Conservation (phyloP, 2,113 vertebrate species). For the Excalfactoria chinensis region DNA sequence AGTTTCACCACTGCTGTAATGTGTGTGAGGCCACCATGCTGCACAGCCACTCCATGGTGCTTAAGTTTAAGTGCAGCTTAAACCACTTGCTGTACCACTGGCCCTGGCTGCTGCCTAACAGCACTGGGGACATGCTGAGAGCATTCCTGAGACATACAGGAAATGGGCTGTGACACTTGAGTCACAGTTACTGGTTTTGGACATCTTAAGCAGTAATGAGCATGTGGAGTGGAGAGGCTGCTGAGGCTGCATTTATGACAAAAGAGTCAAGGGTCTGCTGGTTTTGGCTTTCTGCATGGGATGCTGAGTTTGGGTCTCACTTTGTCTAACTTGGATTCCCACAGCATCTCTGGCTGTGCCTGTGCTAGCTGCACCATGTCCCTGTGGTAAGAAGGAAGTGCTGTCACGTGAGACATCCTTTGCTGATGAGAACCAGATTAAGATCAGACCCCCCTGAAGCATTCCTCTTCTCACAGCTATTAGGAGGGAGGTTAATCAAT, state of each 20-base stretch:
- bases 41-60: background rate
- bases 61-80: background rate
- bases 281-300: background rate
- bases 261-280: background rate
- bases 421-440: background rate
- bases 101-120: background rate
- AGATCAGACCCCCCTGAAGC: background rate
- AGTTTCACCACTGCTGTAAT: background rate
- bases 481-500: background rate
- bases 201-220: background rate
- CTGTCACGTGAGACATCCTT: too few species aligned
- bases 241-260: background rate
- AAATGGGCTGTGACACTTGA: background rate
- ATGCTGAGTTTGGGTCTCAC: background rate
- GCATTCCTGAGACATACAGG: fast-evolving
- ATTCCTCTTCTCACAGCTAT: background rate
- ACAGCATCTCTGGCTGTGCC: fast-evolving
- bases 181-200: background rate
- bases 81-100: background rate
- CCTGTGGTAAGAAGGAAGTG: background rate
- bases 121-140: background rate
- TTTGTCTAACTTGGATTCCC: background rate
- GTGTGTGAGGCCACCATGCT: fast-evolving
- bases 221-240: background rate
- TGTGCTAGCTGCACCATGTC: fast-evolving